These are phyloP conservation scores for Notamacropus eugenii DNA, from an alignment of 2,797 vertebrate genomes.

Conservation along the genomic window DNA sequence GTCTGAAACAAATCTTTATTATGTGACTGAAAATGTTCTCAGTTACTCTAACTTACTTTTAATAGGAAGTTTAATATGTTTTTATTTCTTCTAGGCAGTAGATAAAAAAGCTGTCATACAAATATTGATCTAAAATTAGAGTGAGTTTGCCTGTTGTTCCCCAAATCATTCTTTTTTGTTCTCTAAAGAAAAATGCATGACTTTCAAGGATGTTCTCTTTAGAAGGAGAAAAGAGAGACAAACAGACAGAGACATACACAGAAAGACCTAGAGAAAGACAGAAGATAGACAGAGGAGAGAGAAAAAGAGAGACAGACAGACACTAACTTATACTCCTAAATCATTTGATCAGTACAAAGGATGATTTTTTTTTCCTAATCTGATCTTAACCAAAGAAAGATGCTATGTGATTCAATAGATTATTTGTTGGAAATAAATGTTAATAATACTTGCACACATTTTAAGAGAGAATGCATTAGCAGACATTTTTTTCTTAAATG, in stretches of 20 bases:
- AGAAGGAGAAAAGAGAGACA: constrained; percentile 27
- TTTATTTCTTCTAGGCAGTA: constrained; percentile 82
- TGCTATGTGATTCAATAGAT: neutral
- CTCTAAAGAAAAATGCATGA: constrained; percentile 58
- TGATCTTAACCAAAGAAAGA: constrained; percentile 24
- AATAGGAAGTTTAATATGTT: constrained; percentile 80
- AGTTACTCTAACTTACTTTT: constrained; percentile 78
- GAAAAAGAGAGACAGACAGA: too few species aligned
- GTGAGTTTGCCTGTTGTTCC: constrained; percentile 67
- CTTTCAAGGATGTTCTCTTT: constrained; percentile 70
- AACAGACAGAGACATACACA: neutral
- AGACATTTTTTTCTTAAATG: neutral
- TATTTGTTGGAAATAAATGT: constrained; percentile 46
- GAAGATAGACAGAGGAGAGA: neutral
- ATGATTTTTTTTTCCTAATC: constrained; percentile 9
- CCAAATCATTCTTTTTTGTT: constrained; percentile 64
- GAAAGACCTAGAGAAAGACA: neutral
- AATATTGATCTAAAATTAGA: constrained; percentile 80
- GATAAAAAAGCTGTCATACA: constrained; percentile 81
- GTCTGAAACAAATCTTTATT: constrained; percentile 82
- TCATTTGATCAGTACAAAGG: constrained; percentile 73
- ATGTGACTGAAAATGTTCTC: constrained; percentile 74
- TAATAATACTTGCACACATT: constrained; percentile 31
- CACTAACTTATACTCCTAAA: constrained; percentile 73
- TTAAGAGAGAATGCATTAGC: constrained; percentile 29